A percentile compares a stretch with the other conserved stretches of the same genome.
phyloP scores from a whole-genome alignment of 2,888 invertebrate species.

The Plagodis pulveraria region DNA sequence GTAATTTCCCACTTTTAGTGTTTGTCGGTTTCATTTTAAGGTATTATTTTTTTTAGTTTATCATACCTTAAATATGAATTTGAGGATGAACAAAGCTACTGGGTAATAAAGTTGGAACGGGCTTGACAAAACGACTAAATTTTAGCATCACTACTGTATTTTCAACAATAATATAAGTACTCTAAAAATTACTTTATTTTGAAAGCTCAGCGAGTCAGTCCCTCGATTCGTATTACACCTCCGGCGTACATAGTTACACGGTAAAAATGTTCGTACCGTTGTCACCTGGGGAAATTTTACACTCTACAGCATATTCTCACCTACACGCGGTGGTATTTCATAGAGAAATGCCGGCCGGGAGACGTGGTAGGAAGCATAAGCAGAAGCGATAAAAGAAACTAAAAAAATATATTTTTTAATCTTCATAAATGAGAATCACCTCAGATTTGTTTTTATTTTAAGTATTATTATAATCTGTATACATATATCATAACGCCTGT shows the following conservation, averaged over 20 bases:
- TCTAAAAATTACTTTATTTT: conserved; percentile 17
- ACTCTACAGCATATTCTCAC: conserved; percentile 70
- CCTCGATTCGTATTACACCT: conserved; percentile 50
- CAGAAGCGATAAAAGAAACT: conserved; percentile 8
- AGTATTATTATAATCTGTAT: too few species aligned
- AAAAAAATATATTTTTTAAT: too few species aligned
- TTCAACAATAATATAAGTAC: not conserved
- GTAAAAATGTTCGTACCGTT: conserved; percentile 58
- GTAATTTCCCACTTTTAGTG: too few species aligned
- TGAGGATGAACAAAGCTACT: not conserved
- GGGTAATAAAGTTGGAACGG: not conserved
- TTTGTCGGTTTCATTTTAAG: too few species aligned
- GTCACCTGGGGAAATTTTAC: conserved; percentile 71
- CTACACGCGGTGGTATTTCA: conserved; percentile 66
- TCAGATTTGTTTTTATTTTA: too few species aligned
- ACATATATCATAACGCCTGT: too few species aligned
- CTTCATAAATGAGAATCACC: too few species aligned
- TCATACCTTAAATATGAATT: not conserved
- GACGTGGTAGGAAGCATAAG: conserved; percentile 5
- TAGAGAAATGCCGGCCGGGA: conserved; percentile 58
- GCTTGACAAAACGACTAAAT: not conserved
- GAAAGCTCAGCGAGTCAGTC: conserved; percentile 39
- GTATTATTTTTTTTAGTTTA: too few species aligned
- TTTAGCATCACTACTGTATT: too few species aligned
- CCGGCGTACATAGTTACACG: conserved; percentile 56